Base-by-base conservation (phyloP, 2,113 vertebrate species). In the Gymnocephalus cernua region DNA sequence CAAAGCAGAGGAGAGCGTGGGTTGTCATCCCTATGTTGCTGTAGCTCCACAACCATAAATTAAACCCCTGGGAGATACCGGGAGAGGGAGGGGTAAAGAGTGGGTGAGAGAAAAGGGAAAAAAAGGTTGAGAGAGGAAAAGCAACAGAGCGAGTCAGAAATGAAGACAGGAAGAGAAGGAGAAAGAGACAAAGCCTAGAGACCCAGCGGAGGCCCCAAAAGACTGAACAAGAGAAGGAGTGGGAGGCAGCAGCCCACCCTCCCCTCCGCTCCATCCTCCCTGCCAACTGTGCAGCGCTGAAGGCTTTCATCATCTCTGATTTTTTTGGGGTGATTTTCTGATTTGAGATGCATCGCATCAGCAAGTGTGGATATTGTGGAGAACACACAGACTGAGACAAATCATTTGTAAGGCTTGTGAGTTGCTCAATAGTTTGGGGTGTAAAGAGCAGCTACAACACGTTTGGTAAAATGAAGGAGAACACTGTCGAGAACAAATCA, bases 41-140 rank as follows among this genome's bases (percentile, higher is more conserved):
- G 83, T 38, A 85, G 89, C 88, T 90, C 81, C 83, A 85, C 89
- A 92, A 90, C 89, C 89, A 89, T 90, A 93, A 93, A 94, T 93
- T 93, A 93, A 93, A 80, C 92, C 91, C 92, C 71, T 88, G 92
- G 90, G 93, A 94, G 71, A 57, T 73, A 77, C 79, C 8, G 53
- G 51, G 84, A 89, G 73, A 67, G 82, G 85, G 88, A 82, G 76
- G 68, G 84, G 79, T 83, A 75, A 80, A 84, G 83, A 89, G 84
- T 72, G 81, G 74, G 86, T 71, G 91, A 87, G 83, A 51, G 75
- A 85, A 59, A 74, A 54, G 23, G 84, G 79, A 74, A 67, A 68
- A 67, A 68, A 77, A 41, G 70, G 75, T 54, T 80, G 83, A 78
- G 51, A 70, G 63, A 86, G 80, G 59, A 35, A 82, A 77, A 80